phyloP scores from a whole-genome alignment of 2,113 vertebrate genomes.

The Mesoclemmys tuberculata region DNA sequence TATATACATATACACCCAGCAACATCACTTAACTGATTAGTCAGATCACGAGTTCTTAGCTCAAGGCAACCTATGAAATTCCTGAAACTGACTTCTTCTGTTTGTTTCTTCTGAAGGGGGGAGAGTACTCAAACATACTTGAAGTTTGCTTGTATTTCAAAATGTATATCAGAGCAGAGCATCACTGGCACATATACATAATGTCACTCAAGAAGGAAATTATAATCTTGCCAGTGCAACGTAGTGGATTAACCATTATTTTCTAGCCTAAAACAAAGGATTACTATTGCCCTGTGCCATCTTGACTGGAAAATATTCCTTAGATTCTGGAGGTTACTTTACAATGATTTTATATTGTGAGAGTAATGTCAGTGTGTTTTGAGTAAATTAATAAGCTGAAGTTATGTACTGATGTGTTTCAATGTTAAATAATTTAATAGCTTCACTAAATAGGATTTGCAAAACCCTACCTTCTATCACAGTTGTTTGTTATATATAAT shows the following conservation, averaged over 20 bases:
- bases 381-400: constrained; percentile 28
- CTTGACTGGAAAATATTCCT: neutral
- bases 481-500: neutral
- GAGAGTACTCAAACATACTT: neutral
- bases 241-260: constrained; percentile 10
- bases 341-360: neutral
- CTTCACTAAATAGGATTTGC: constrained; percentile 5
- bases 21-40: too few species aligned
- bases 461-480: neutral
- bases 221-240: neutral
- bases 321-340: neutral
- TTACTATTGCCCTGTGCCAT: neutral
- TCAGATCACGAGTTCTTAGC: neutral
- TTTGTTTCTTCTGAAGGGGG: neutral
- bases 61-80: neutral
- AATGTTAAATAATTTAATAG: constrained; percentile 37
- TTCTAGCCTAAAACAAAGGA: neutral
- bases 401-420: constrained; percentile 24
- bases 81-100: neutral
- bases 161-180: neutral
- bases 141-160: neutral
- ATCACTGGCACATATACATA: neutral
- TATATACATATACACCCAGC: too few species aligned
- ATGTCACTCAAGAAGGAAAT: neutral
- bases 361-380: neutral